A percentile compares a stretch with the other conserved stretches of the same genome.
phyloP scores from a whole-genome alignment of 1,140 invertebrate species.

The Drosophila trapezifrons region DNA sequence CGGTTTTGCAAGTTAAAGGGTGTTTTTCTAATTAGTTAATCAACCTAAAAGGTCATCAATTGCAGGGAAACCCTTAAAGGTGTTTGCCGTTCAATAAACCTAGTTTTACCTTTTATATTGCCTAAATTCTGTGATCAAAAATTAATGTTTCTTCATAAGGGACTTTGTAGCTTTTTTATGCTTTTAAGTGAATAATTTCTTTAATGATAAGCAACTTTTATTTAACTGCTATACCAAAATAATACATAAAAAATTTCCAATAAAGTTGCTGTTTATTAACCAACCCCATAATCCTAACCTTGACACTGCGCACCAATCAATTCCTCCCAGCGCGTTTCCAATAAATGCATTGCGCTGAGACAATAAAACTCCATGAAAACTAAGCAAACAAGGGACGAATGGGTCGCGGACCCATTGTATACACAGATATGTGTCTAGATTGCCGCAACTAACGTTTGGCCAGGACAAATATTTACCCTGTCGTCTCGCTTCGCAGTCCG shows the following conservation, averaged over 20 bases:
- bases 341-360: constrained; percentile 50
- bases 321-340: constrained; percentile 29
- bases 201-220: too few species aligned
- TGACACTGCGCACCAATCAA: constrained; percentile 25
- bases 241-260: not conserved
- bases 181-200: not conserved
- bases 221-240: too few species aligned
- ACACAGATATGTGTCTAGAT: constrained; percentile 56
- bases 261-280: too few species aligned
- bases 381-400: constrained; percentile 23
- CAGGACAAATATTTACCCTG: constrained; percentile 65
- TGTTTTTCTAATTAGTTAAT: constrained; percentile 9
- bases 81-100: not conserved
- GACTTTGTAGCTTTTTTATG: not conserved
- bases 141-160: too few species aligned
- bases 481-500: constrained; percentile 40
- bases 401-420: constrained; percentile 15
- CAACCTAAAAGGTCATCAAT: not conserved
- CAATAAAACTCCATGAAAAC: constrained; percentile 55
- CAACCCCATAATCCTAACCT: constrained; percentile 7
- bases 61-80: not conserved
- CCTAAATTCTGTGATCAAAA: not conserved
- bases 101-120: not conserved
- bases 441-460: constrained; percentile 50
- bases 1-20: not conserved